Evolutionary conservation across 1,140 invertebrate genomes (phyloP).

Genomic region (Macrotrachela quadricornifera): DNA sequence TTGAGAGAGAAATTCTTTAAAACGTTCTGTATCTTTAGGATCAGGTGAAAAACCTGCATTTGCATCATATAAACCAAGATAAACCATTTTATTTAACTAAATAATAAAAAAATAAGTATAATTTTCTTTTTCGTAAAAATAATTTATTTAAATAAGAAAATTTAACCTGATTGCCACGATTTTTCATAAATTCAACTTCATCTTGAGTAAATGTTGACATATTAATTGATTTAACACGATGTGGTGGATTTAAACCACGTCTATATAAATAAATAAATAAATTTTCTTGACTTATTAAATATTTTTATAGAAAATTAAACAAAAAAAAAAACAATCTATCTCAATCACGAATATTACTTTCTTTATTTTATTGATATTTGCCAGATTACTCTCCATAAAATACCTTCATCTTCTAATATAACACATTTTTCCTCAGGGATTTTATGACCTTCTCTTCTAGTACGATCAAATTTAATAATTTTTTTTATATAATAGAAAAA

Average conservation of each 20-base stretch:
- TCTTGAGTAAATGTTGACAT: constrained; percentile 91
- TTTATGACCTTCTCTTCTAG: too few relatives aligned
- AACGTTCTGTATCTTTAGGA: constrained; percentile 60
- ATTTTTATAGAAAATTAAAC: too few relatives aligned
- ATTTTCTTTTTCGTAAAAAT: not conserved
- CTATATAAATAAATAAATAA: constrained; percentile 32
- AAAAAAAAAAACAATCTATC: too few relatives aligned
- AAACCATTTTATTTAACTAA: constrained; percentile 60
- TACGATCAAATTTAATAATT: too few relatives aligned
- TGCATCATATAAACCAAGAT: constrained; percentile 57
- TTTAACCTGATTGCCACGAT: constrained; percentile 62
- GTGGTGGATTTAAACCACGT: constrained; percentile 80
- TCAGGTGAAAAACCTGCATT: constrained; percentile 26
- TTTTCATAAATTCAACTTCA: constrained; percentile 72
- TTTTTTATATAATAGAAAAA: too few relatives aligned
- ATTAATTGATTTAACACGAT: constrained; percentile 89
- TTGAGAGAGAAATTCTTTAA: constrained; percentile 68
- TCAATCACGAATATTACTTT: too few relatives aligned
- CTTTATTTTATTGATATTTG: too few relatives aligned
- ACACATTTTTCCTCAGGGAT: too few relatives aligned
- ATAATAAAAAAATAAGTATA: constrained; percentile 16
- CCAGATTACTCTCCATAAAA: too few relatives aligned
- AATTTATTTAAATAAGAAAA: not conserved
- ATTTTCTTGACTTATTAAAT: too few relatives aligned
- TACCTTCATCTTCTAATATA: too few relatives aligned